Evolutionary conservation across 2,888 invertebrate genomes (phyloP).

Genomic region (Dioctria linearis): DNA sequence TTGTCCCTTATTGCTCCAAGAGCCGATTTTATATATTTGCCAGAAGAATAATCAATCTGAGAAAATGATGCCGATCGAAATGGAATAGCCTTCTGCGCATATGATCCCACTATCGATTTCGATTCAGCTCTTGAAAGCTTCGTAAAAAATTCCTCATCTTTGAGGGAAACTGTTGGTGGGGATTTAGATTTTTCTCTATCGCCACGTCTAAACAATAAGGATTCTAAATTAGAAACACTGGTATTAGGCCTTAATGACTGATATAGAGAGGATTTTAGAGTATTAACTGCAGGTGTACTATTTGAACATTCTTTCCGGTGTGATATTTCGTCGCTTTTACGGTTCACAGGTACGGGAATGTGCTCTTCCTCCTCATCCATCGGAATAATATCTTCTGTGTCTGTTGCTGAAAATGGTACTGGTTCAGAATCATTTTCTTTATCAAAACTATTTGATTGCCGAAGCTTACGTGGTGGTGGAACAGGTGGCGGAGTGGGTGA

Average conservation of each 20-base stretch:
- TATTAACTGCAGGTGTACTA: slow-evolving; percentile 50
- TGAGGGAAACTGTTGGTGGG: slow-evolving; percentile 61
- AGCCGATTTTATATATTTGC: slow-evolving; percentile 74
- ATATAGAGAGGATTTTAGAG: slow-evolving; percentile 57
- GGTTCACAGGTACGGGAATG: slow-evolving; percentile 53
- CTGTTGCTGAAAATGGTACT: slow-evolving; percentile 38
- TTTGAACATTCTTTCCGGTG: slow-evolving; percentile 9
- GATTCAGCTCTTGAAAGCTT: slow-evolving; percentile 75
- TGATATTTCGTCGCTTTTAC: slow-evolving; percentile 51
- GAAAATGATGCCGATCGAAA: slow-evolving; percentile 90
- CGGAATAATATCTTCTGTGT: slow-evolving; percentile 62
- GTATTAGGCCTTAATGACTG: slow-evolving; percentile 63
- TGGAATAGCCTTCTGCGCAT: slow-evolving; percentile 79
- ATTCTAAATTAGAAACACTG: slow-evolving; percentile 68
- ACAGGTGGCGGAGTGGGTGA: slow-evolving; percentile 76
- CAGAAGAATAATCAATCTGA: slow-evolving; percentile 83
- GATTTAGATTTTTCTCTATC: slow-evolving; percentile 65
- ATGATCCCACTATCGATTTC: slow-evolving; percentile 76
- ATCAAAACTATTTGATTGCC: slow-evolving; percentile 73
- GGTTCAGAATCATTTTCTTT: slow-evolving; percentile 60
- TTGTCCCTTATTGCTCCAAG: slow-evolving; percentile 68
- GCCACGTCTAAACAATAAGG: slow-evolving; percentile 62
- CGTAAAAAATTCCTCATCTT: slow-evolving; percentile 65
- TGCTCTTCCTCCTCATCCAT: slow-evolving; percentile 63
- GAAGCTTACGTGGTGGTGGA: slow-evolving; percentile 74